These are phyloP conservation scores for Catocala fraxini DNA, from an alignment of 2,888 invertebrate genomes.

Conservation along the genomic window DNA sequence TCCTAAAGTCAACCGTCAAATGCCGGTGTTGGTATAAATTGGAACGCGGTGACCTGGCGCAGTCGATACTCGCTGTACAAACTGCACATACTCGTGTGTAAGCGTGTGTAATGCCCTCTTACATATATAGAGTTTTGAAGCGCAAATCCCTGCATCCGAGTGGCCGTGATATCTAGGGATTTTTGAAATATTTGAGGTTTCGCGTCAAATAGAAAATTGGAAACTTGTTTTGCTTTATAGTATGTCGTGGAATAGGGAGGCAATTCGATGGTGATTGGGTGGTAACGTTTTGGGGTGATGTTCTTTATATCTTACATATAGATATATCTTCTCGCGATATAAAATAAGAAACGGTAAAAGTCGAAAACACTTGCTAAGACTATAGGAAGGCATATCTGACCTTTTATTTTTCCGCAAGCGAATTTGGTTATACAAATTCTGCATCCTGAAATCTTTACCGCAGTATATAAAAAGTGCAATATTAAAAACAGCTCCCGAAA, in stretches of 20 bases:
- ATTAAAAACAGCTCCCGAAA: too few relatives aligned
- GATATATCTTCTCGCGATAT: too few relatives aligned
- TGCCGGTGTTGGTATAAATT: conserved; percentile 58
- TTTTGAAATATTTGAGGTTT: not conserved
- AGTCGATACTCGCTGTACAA: conserved; percentile 4
- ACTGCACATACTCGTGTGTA: conserved; percentile 7
- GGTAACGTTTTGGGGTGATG: too few relatives aligned
- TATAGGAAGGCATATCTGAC: too few relatives aligned
- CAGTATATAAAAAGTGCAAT: too few relatives aligned
- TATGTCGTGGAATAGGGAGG: not conserved
- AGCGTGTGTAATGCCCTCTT: conserved; percentile 9
- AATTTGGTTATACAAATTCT: too few relatives aligned
- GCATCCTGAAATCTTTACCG: too few relatives aligned
- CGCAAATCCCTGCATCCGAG: conserved; percentile 15
- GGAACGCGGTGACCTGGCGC: conserved; percentile 67
- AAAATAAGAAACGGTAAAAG: too few relatives aligned
- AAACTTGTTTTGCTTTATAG: not conserved
- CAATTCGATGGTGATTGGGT: too few relatives aligned
- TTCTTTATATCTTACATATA: too few relatives aligned
- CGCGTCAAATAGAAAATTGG: not conserved
- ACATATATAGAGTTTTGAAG: conserved; percentile 20
- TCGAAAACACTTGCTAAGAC: too few relatives aligned
- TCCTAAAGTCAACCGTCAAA: conserved; percentile 4
- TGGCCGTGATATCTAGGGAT: not conserved
- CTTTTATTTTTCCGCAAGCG: too few relatives aligned